Conservation (phyloP, 2,797 vertebrate genomes). For the Liparis tanakae region DNA sequence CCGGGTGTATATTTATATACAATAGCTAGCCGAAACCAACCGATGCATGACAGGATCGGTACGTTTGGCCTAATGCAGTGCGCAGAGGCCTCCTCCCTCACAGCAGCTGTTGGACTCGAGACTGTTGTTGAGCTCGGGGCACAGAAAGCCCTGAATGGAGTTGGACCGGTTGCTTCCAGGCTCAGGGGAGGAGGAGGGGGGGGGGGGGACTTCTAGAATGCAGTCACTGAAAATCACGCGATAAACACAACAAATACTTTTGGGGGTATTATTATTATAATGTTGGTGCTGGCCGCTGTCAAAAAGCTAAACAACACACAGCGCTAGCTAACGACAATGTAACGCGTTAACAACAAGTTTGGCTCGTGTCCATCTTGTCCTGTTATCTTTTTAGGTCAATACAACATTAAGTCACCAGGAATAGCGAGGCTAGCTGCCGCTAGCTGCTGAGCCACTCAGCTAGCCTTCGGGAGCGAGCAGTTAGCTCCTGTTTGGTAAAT, state of each 20-base stretch:
- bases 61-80: slow-evolving; percentile 58
- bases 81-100: slow-evolving; percentile 71
- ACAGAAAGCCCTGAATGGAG: slow-evolving; percentile 51
- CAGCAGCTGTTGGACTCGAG: slow-evolving; percentile 57
- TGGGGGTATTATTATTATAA: slow-evolving; percentile 18
- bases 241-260: slow-evolving; percentile 57
- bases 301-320: slow-evolving; percentile 19
- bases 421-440: slow-evolving; percentile 54
- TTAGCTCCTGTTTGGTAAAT: slow-evolving; percentile 46
- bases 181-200: neutral
- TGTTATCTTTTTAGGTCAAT: slow-evolving; percentile 23
- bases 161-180: slow-evolving; percentile 40
- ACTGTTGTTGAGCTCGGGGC: slow-evolving; percentile 52
- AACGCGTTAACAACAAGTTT: slow-evolving; percentile 54
- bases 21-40: slow-evolving; percentile 18
- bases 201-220: slow-evolving; percentile 29
- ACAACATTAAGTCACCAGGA: slow-evolving; percentile 36
- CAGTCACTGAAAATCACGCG: slow-evolving; percentile 48
- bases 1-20: neutral
- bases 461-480: slow-evolving; percentile 48
- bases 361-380: slow-evolving; percentile 48
- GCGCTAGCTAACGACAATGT: slow-evolving; percentile 22
- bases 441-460: slow-evolving; percentile 63
- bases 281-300: slow-evolving; percentile 24
- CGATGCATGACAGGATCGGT: slow-evolving; percentile 47